Conservation (phyloP, 92 coral and sea anemone genomes). For the Zoanthus sansibaricus region DNA sequence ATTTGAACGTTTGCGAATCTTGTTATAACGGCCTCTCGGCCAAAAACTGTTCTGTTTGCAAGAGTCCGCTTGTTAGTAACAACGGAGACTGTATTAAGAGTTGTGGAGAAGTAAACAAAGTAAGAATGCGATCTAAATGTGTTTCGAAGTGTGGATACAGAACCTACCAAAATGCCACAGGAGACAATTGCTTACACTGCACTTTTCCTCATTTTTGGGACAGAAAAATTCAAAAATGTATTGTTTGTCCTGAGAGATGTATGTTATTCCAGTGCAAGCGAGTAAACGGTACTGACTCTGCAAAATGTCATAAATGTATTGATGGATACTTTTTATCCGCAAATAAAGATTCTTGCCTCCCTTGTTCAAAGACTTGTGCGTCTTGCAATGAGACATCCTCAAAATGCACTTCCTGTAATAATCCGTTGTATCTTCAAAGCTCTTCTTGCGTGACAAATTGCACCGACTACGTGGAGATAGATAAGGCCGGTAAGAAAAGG, state of each 20-base stretch:
- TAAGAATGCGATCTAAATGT: constrained; percentile 39
- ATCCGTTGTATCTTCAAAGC: constrained; percentile 22
- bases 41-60: constrained; percentile 73
- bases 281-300: constrained; percentile 9
- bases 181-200: constrained; percentile 68
- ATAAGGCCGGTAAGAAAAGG: background rate
- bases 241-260: constrained; percentile 29
- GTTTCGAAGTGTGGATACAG: constrained; percentile 69
- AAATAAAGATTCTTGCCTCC: constrained; percentile 47
- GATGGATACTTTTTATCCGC: constrained; percentile 63
- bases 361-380: constrained; percentile 68
- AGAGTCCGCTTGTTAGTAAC: constrained; percentile 66
- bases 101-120: constrained; percentile 62
- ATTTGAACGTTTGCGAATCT: constrained; percentile 58
- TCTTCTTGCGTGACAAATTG: constrained; percentile 6
- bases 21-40: constrained; percentile 68
- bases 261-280: background rate
- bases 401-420: constrained; percentile 57
- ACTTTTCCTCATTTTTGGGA: constrained; percentile 8
- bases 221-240: background rate
- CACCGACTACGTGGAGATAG: constrained; percentile 1
- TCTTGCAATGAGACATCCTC: constrained; percentile 49
- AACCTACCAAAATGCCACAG: constrained; percentile 47
- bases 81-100: constrained; percentile 71
- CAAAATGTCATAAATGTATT: constrained; percentile 33